Evolutionary conservation across 2,113 vertebrate species (phyloP).

Genomic region (Ciconia stormi): DNA sequence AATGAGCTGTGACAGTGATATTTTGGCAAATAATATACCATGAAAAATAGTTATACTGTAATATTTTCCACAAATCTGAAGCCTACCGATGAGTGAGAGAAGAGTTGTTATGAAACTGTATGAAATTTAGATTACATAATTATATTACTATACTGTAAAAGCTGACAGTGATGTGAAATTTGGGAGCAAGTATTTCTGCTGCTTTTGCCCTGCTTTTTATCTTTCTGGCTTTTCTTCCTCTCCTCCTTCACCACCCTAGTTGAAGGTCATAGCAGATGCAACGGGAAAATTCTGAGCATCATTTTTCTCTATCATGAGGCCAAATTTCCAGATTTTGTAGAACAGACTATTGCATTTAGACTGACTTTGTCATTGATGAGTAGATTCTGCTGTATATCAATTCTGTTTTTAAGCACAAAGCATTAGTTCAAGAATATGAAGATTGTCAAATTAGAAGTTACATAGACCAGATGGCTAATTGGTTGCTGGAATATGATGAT

Average conservation of each 20-base stretch:
- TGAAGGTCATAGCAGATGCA: neutral
- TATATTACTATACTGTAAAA: neutral
- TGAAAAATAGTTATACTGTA: conserved; percentile 47
- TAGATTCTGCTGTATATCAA: neutral
- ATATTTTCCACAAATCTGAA: conserved; percentile 44
- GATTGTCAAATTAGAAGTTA: neutral
- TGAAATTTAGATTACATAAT: conserved; percentile 26
- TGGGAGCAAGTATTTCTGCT: conserved; percentile 11
- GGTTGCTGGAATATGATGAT: conserved; percentile 43
- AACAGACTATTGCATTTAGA: neutral
- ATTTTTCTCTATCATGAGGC: neutral
- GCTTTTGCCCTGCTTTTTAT: neutral
- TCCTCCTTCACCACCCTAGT: neutral
- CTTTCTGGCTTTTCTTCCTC: neutral
- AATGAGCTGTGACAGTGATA: conserved; percentile 49
- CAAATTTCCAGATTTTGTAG: neutral
- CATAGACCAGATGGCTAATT: conserved; percentile 41
- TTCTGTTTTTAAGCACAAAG: neutral
- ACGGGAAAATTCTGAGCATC: neutral
- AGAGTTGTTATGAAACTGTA: conserved; percentile 4
- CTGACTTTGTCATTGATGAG: neutral
- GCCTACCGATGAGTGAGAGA: neutral
- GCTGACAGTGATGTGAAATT: conserved; percentile 13
- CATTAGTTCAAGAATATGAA: neutral
- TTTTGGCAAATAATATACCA: conserved; percentile 38